phyloP scores from a whole-genome alignment of 1,140 invertebrate genomes.

The Eriosoma lanigerum region DNA sequence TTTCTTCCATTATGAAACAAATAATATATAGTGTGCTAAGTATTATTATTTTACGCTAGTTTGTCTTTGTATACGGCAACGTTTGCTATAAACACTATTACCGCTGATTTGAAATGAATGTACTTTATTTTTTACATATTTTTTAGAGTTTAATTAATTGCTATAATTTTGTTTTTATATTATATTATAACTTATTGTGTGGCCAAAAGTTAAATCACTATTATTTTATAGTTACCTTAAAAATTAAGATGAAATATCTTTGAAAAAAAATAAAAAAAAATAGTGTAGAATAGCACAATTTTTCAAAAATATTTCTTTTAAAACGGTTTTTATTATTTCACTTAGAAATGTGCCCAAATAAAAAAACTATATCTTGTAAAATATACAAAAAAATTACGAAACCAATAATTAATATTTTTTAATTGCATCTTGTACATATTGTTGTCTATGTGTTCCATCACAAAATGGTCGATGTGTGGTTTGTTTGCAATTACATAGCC shows the following conservation, averaged over 20 bases:
- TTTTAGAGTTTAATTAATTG: slow-evolving; percentile 47
- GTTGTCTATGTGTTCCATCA: slow-evolving; percentile 88
- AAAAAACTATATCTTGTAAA: slow-evolving; percentile 31
- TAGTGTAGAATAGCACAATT: slow-evolving; percentile 45
- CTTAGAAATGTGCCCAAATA: slow-evolving; percentile 31
- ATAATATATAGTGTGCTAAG: slow-evolving; percentile 37
- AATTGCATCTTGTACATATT: slow-evolving; percentile 64
- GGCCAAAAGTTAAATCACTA: slow-evolving; percentile 52
- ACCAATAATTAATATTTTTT: slow-evolving; percentile 36
- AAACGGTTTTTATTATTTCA: slow-evolving; percentile 21
- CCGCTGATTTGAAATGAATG: slow-evolving; percentile 8
- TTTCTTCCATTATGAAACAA: slow-evolving; percentile 48
- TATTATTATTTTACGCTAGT: slow-evolving; percentile 44
- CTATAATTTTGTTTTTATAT: slow-evolving; percentile 50
- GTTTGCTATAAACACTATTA: slow-evolving; percentile 44
- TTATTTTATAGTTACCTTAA: slow-evolving; percentile 52
- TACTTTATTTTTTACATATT: slow-evolving; percentile 48
- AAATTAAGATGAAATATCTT: slow-evolving; percentile 36
- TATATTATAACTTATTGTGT: slow-evolving; percentile 52
- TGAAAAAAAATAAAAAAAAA: slow-evolving; percentile 35
- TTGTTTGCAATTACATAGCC: slow-evolving; percentile 98
- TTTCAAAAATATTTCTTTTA: slow-evolving; percentile 15
- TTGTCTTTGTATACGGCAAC: slow-evolving; percentile 27
- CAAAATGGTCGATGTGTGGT: slow-evolving; percentile 93
- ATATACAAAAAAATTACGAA: slow-evolving; percentile 30